phyloP scores from a whole-genome alignment of 2,797 vertebrate genomes.

The Trachurus trachurus region DNA sequence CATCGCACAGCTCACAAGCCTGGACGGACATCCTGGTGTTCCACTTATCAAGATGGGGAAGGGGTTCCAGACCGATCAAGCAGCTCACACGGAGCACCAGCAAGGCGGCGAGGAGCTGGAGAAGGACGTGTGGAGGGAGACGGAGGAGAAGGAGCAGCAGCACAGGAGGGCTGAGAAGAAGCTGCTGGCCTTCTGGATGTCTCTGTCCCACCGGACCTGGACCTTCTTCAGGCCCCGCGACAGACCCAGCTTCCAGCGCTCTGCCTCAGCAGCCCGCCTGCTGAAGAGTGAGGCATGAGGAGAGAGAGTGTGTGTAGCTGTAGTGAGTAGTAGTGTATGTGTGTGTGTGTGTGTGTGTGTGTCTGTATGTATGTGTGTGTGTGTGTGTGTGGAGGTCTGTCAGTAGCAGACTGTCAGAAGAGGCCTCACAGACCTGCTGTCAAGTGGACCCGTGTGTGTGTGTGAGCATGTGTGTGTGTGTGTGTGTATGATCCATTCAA shows the following conservation, averaged over 20 bases:
- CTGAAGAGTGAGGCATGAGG: slow-evolving; percentile 83
- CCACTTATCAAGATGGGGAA: slow-evolving; percentile 69
- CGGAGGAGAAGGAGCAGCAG: slow-evolving; percentile 56
- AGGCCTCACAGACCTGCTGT: slow-evolving; percentile 65
- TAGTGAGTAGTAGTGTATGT: slow-evolving; percentile 1
- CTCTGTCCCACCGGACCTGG: slow-evolving; percentile 79
- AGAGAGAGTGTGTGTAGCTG: slow-evolving; percentile 13
- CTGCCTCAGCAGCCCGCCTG: slow-evolving; percentile 75
- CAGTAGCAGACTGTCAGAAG: slow-evolving; percentile 61
- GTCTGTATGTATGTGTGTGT: slow-evolving; percentile 14
- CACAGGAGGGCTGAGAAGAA: slow-evolving; percentile 79
- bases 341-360: slow-evolving; percentile 6
- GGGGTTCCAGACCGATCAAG: slow-evolving; percentile 44
- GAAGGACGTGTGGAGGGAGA: slow-evolving; percentile 48
- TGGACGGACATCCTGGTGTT: slow-evolving; percentile 1
- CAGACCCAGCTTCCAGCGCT: slow-evolving; percentile 71
- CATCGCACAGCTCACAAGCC: slow-evolving; percentile 1
- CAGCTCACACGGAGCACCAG: slow-evolving; percentile 38
- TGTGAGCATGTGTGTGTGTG: slow-evolving; percentile 26
- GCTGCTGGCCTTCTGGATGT: slow-evolving; percentile 82
- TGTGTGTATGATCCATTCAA: slow-evolving; percentile 46
- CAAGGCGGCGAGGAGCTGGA: slow-evolving; percentile 43
- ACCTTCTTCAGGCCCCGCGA: slow-evolving; percentile 76
- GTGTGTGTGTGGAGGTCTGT: slow-evolving; percentile 44
- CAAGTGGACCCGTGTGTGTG: slow-evolving; percentile 39